A percentile compares a stretch with the other conserved stretches of the same genome.
Conservation (phyloP, 2,113 vertebrate genomes). For the Anthoscopus minutus region DNA sequence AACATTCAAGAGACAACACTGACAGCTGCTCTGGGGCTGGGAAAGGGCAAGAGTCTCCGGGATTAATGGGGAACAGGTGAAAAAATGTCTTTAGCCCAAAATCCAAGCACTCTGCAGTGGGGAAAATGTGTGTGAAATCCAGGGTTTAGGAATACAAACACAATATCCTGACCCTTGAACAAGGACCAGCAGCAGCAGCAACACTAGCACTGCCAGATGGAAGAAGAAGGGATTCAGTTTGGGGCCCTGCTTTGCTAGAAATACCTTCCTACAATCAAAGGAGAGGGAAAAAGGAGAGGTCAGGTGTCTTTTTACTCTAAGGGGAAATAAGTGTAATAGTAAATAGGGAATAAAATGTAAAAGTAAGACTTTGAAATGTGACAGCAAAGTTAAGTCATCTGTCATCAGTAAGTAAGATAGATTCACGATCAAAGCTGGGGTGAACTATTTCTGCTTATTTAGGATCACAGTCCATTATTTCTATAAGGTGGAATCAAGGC, state of each 20-base stretch:
- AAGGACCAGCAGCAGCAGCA: not conserved
- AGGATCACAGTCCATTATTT: not conserved
- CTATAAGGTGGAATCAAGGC: not conserved
- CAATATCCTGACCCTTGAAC: too few relatives aligned
- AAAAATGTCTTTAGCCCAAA: not conserved
- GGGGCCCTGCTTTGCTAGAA: not conserved
- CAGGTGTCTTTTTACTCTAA: not conserved
- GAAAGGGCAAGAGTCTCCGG: not conserved
- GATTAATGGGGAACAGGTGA: not conserved
- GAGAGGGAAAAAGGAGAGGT: not conserved
- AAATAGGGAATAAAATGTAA: not conserved
- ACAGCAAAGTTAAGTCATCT: not conserved
- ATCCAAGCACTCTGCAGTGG: not conserved
- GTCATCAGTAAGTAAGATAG: not conserved
- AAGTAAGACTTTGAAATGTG: not conserved
- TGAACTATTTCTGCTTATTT: not conserved
- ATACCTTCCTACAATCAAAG: not conserved
- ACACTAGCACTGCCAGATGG: not conserved
- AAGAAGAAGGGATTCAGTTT: not conserved
- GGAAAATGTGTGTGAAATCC: not conserved
- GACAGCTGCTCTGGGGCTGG: rapidly evolving
- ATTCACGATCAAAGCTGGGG: not conserved
- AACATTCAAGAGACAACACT: not conserved
- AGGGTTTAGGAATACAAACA: not conserved
- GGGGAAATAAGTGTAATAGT: not conserved